Base-by-base conservation (phyloP, 2,113 vertebrate species). In the Nansenia antarctica region DNA sequence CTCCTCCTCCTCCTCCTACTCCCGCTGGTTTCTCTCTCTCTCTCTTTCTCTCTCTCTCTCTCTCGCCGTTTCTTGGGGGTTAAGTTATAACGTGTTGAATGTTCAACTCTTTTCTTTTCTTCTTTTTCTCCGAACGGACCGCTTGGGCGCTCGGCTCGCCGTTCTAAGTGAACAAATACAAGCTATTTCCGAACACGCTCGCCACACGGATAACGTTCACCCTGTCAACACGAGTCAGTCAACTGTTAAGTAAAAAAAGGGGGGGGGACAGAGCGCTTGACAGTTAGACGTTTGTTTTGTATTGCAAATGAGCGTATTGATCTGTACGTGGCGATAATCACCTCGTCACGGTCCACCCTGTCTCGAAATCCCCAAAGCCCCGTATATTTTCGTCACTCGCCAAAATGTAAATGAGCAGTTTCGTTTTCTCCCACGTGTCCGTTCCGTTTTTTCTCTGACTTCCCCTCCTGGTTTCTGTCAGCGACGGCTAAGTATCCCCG, bases 251-350 rank as follows among this genome's bases (percentile, higher is more conserved):
- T 27, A 68, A 70, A n/a, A 7, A n/a, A 77, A 47, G 27, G 39
- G 53, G 47, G 59, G 68, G 18, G 69, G 69, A n/a, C n/a, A n/a
- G n/a, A n/a, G n/a, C n/a, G n/a, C n/a, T n/a, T n/a, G n/a, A 80
- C 76, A 79, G 73, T 68, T 77, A 79, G 78, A 85, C 66, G 74
- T 70, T 32, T 77, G 73, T 72, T 84, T 82, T 79, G 72, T 84
- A 72, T 80, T 81, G 77, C 42, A 86, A 88, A 89, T 80, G 69
- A 78, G 61, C 8, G 69, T 82, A 80, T 82, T 74, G 80, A 86
- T 80, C 76, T 47, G 31, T 65, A 71, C 84, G 62, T 85, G 79
- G 79, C 70, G 67, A 84, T 87, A 83, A 86, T 86, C 85, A 82
- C 76, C 73, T 67, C 65, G 79, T 76, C 74, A 80, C 60, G 75